Evolutionary conservation across 1,140 invertebrate species (phyloP).

Genomic region (Orchesella cincta): DNA sequence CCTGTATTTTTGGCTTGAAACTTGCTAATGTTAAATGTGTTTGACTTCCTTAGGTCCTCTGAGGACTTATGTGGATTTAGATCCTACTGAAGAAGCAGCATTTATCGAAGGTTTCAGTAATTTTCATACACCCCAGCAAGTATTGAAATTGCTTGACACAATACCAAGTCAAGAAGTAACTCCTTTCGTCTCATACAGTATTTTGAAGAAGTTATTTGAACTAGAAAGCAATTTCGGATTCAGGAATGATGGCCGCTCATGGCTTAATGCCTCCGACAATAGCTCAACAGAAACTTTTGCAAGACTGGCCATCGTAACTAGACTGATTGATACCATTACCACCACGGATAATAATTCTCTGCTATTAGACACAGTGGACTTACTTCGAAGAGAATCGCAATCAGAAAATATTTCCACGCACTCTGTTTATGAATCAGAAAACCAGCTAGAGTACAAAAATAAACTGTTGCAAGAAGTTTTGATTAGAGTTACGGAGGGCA

Average conservation of each 20-base stretch:
- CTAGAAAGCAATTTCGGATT: conserved; percentile 59
- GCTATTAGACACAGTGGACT: conserved; percentile 58
- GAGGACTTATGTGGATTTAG: conserved; percentile 38
- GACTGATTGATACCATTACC: conserved; percentile 58
- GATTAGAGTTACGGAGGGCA: conserved; percentile 64
- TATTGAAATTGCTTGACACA: conserved; percentile 52
- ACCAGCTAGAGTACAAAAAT: conserved; percentile 60
- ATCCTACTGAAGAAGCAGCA: conserved; percentile 48
- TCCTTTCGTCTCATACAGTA: conserved; percentile 59
- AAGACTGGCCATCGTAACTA: conserved; percentile 56
- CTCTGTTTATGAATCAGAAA: conserved; percentile 55
- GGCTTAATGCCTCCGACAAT: conserved; percentile 39
- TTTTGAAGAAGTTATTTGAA: conserved; percentile 60
- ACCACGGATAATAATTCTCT: conserved; percentile 55
- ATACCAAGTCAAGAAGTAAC: conserved; percentile 60
- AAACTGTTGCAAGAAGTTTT: conserved; percentile 65
- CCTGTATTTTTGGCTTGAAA: conserved; percentile 22
- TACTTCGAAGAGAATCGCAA: conserved; percentile 56
- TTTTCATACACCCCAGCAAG: conserved; percentile 50
- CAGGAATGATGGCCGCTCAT: conserved; percentile 49
- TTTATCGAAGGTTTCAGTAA: conserved; percentile 53
- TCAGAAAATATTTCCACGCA: conserved; percentile 35
- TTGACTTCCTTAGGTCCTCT: conserved; percentile 3
- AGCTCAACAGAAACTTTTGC: conserved; percentile 54
- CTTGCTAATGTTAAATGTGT: background rate